Conservation (phyloP, 2,888 invertebrate species). For the Seira ritae region DNA sequence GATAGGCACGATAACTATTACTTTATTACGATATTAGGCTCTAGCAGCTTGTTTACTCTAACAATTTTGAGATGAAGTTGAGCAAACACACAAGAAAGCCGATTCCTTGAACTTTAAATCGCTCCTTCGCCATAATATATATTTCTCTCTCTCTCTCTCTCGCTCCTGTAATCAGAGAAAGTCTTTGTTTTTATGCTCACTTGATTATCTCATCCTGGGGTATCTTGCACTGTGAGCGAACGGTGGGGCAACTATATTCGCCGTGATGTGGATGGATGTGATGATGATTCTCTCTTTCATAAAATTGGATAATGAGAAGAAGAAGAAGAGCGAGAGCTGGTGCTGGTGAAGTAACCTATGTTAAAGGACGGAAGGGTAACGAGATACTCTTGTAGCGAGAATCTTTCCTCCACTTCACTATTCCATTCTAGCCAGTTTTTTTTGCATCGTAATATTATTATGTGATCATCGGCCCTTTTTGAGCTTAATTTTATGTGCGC, state of each 20-base stretch:
- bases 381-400: conserved; percentile 59
- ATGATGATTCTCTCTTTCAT: background rate
- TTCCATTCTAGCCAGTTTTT: too few species aligned
- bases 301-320: background rate
- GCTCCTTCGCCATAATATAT: too few species aligned
- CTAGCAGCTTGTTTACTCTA: background rate
- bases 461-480: background rate
- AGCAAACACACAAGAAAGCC: background rate
- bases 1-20: background rate
- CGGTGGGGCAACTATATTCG: too few species aligned
- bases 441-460: background rate
- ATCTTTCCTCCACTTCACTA: conserved; percentile 4
- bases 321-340: too few species aligned
- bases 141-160: too few species aligned
- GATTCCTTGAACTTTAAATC: background rate
- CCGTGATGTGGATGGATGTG: background rate
- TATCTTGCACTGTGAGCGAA: too few species aligned
- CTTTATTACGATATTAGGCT: background rate
- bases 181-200: background rate
- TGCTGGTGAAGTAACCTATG: conserved; percentile 44
- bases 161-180: background rate
- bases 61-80: background rate
- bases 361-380: conserved; percentile 58
- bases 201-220: background rate
- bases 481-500: background rate